phyloP scores from a whole-genome alignment of 2,113 vertebrate genomes.

The Dasyprocta punctata region DNA sequence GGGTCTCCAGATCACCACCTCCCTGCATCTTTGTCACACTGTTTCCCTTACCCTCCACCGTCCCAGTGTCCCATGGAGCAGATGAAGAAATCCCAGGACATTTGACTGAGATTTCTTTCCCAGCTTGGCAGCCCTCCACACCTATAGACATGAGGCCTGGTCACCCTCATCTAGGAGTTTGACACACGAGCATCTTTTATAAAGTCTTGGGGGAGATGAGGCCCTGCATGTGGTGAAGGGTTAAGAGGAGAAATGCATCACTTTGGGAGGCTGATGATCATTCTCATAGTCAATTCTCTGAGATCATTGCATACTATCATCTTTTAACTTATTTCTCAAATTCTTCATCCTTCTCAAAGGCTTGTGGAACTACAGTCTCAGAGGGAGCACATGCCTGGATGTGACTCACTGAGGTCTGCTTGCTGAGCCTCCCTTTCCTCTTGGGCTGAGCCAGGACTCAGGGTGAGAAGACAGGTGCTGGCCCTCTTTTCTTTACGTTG shows the following conservation, averaged over 20 bases:
- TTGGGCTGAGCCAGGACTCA: not conserved
- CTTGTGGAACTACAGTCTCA: not conserved
- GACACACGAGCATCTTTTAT: not conserved
- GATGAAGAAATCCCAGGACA: not conserved
- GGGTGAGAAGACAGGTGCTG: fast-evolving
- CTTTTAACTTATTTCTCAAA: not conserved
- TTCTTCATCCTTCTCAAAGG: not conserved
- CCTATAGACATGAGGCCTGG: not conserved
- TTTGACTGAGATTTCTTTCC: not conserved
- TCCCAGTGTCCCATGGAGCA: fast-evolving
- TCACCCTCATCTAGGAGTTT: not conserved
- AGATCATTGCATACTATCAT: not conserved
- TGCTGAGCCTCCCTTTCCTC: not conserved
- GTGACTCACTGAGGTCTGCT: not conserved
- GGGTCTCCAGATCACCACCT: not conserved
- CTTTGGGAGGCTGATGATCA: not conserved
- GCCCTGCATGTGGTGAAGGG: not conserved
- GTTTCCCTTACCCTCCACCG: too few relatives aligned
- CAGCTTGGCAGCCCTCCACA: not conserved
- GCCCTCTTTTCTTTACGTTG: too few relatives aligned
- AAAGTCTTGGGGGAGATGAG: not conserved
- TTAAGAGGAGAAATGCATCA: not conserved
- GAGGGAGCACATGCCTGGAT: not conserved
- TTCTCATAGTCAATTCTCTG: not conserved
- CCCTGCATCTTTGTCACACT: not conserved